Percentiles rank a stretch among this genome's conserved stretches.
phyloP scores from a whole-genome alignment of 2,113 vertebrate genomes.

The Myrmecobius fasciatus region DNA sequence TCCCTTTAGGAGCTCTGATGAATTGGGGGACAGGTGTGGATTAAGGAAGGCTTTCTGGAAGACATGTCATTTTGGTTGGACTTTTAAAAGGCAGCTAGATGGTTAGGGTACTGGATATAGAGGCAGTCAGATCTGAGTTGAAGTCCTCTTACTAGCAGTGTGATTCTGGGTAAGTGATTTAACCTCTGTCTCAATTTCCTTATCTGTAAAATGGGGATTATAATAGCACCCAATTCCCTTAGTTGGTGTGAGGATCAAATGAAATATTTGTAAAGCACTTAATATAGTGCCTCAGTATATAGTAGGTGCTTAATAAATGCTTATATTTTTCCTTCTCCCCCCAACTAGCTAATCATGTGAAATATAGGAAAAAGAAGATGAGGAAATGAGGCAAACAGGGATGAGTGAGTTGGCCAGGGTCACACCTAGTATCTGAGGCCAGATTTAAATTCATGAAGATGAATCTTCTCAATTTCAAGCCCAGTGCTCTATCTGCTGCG shows the following conservation, averaged over 20 bases:
- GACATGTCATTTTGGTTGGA: neutral
- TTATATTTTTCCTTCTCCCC: neutral
- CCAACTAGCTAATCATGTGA: neutral
- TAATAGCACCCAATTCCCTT: neutral
- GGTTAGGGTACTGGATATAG: neutral
- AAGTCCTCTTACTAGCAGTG: neutral
- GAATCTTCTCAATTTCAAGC: neutral
- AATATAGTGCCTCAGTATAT: neutral
- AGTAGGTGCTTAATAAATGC: neutral
- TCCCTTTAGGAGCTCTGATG: neutral
- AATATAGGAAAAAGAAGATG: neutral
- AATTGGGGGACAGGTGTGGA: neutral
- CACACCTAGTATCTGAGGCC: neutral
- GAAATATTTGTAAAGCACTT: too few species aligned
- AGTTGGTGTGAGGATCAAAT: neutral
- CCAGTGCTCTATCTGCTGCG: neutral
- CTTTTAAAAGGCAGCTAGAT: neutral
- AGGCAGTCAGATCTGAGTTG: neutral
- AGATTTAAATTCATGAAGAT: neutral
- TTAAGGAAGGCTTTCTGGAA: neutral
- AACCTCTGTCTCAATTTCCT: neutral
- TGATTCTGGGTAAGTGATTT: neutral
- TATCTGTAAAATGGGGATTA: neutral
- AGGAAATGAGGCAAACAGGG: neutral
- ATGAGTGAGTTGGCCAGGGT: neutral